Evolutionary conservation across 2,797 vertebrate genomes (phyloP), one percentile per base, ranked within the genome.

Genomic region (Bradypodion ventrale): DNA sequence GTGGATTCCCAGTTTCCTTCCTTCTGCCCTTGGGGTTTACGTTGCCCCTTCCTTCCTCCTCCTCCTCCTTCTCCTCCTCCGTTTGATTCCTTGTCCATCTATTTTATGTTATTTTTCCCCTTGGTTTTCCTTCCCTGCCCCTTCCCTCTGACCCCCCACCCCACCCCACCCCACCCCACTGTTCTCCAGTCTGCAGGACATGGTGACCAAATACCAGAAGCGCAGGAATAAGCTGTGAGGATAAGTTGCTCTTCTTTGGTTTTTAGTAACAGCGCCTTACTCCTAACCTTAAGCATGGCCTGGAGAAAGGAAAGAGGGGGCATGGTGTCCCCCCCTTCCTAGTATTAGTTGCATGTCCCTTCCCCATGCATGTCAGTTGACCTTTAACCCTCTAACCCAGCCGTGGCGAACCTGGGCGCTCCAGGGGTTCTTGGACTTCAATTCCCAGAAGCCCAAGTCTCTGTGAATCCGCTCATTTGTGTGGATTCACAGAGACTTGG

Each of bases 171-270:
- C 56, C 75, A 4, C 75, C 72, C 56, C 75, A 4, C 75, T 72
- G 32, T 72, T 93, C 94, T 96, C 95, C 96, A 99, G 98, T 97
- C 96, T 99, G 94, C 98, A 99, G 97, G 98, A 98, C 95, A 98
- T 98, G 98, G 98, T 99, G 97, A 96, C 97, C 97, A 99, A 99
- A 94, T 99, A 98, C 97, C 98, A 99, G 96, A 99, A 98, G 97
- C 97, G 97, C 96, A 98, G 97, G 96, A 99, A 96, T 97, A 97
- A 97, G 97, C 97, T 94, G 98, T 99, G 97, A 99, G 98, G 93
- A 96, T 89, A 82, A 83, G 63, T 88, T 80, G 83, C 77, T 89
- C 82, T 87, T 78, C 87, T 21, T 83, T 83, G 63, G 9, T 80
- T 27, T 44, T 80, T 82, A 89, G 75, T 87, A 90, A 90, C 89